phyloP scores from a whole-genome alignment of 2,797 vertebrate species.

The Molothrus ater region DNA sequence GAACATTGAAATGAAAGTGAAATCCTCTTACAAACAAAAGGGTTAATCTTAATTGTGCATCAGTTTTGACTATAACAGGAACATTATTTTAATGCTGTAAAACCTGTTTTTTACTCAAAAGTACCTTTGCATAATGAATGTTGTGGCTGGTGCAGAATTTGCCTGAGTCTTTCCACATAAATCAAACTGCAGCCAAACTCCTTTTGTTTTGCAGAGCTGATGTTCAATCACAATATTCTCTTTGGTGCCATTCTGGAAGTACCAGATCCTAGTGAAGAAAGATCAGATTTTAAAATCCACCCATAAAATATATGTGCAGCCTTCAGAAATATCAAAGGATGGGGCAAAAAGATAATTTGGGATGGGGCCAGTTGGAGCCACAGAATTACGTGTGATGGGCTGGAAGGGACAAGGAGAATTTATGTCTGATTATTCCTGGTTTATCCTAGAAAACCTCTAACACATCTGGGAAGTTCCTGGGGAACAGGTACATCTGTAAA shows the following conservation, averaged over 20 bases:
- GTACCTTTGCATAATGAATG: not conserved
- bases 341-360: not conserved
- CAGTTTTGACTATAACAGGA: not conserved
- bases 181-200: not conserved
- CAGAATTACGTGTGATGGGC: not conserved
- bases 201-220: not conserved
- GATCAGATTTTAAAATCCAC: not conserved
- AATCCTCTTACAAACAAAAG: constrained; percentile 15
- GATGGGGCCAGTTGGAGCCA: not conserved
- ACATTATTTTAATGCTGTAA: not conserved
- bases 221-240: not conserved
- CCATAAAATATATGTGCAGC: not conserved
- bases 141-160: not conserved
- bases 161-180: not conserved
- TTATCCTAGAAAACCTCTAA: not conserved
- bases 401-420: not conserved
- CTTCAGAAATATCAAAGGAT: not conserved
- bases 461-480: not conserved
- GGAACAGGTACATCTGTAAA: not conserved
- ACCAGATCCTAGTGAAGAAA: not conserved
- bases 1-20: constrained; percentile 5
- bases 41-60: constrained; percentile 23
- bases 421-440: not conserved
- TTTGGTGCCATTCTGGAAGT: not conserved
- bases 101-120: not conserved